Conservation (phyloP, 2,888 invertebrate species). For the Drosophila birchii region DNA sequence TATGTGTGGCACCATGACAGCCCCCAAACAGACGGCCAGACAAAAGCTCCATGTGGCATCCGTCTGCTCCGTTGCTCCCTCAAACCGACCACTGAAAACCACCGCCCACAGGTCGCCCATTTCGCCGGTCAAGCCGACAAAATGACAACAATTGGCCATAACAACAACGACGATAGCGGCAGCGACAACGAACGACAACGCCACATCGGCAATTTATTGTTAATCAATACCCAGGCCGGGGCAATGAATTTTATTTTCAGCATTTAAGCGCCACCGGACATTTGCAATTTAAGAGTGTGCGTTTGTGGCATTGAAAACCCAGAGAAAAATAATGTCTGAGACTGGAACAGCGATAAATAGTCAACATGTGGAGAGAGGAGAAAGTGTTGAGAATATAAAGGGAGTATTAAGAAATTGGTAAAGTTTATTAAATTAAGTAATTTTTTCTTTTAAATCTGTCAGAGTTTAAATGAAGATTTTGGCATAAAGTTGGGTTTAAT, state of each 20-base stretch:
- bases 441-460: too few species aligned
- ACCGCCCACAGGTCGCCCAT: slow-evolving; percentile 29
- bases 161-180: slow-evolving; percentile 21
- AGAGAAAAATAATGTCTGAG: slow-evolving; percentile 12
- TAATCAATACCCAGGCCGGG: slow-evolving; percentile 53
- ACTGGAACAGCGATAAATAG: slow-evolving; percentile 2
- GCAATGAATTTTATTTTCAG: slow-evolving; percentile 35
- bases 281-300: slow-evolving; percentile 24
- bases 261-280: slow-evolving; percentile 32
- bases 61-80: slow-evolving; percentile 9
- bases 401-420: background rate
- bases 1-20: slow-evolving; percentile 47
- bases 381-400: slow-evolving; percentile 8
- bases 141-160: slow-evolving; percentile 14
- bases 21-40: slow-evolving; percentile 45
- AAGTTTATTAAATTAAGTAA: too few species aligned
- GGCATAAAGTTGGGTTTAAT: fast-evolving
- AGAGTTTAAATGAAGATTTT: background rate
- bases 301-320: slow-evolving; percentile 34
- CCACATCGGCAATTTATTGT: slow-evolving; percentile 36
- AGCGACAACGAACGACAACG: slow-evolving; percentile 21
- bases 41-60: slow-evolving; percentile 34
- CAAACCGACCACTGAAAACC: slow-evolving; percentile 2
- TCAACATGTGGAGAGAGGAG: background rate
- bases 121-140: slow-evolving; percentile 38